Base-by-base conservation (phyloP, 1,140 invertebrate species). In the Drosophila baimaii region DNA sequence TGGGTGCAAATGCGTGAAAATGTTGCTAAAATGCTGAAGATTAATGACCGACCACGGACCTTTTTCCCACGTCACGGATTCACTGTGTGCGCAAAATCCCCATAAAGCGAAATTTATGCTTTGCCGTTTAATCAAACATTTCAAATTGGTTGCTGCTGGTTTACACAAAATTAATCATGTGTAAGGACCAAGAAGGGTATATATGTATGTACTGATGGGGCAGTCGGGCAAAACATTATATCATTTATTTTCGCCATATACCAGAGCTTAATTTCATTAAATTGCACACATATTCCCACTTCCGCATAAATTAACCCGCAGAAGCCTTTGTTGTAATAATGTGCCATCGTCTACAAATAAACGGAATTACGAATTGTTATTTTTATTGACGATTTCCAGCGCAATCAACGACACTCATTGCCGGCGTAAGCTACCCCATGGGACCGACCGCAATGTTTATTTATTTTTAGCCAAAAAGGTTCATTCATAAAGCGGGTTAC, bases 1-100 rank as follows among this genome's bases (percentile, higher is more conserved):
- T 71, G 64, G 51, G 65, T 49, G 68, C 52, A 58, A 71, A 71
- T 71, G 68, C 66, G 65, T 71, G 68, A 71, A 71, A 71, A 71
- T 71, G 69, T 55, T 25, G 66, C 35, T 39, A 33, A 71, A 71
- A 71, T 58, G 65, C n/a, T 47, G 51, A 58, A 71, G 68, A 71
- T 71, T 71, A 71, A 71, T 71, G 68, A 49, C 68, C 31, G 41
- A 7, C 31, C 51, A 57, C 25, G 52, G 31, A 25, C 41, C 9
- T 19, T 37, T 33, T 39, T 7, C 51, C 68, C 43, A 39, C 31
- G 65, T 49, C 51, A n/a, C 51, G 31, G 31, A 64, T 31, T 63
- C 65, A 17, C 41, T 43, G 35, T 63, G 41, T 12, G 43, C n/a
- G n/a, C n/a, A n/a, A 13, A 47, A 56, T 70, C 25, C 68, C 35